phyloP scores from a whole-genome alignment of 2,113 vertebrate genomes.

The pig (Sus scrofa) region T2T-Sscrofa CM000827.6:100279001-100279500 shows the following conservation, averaged over 20 bases:
- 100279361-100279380: not conserved
- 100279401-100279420: not conserved
- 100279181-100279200: not conserved
- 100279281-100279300: too few species aligned
- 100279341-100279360: too few species aligned
- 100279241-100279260: not conserved
- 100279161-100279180: not conserved
- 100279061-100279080: not conserved
- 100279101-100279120: not conserved
- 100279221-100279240: not conserved
- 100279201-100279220: not conserved
- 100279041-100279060: rapidly evolving
- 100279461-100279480: not conserved
- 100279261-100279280: too few species aligned
- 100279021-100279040: not conserved
- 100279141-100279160: not conserved
- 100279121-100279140: not conserved
- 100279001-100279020: not conserved
- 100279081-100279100: not conserved
- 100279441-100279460: not conserved
- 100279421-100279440: rapidly evolving
- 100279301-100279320: too few species aligned
- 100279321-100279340: too few species aligned
- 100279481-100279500: not conserved
- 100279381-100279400: not conserved